Conservation (phyloP, 2,113 vertebrate species). For the Mobula birostris region DNA sequence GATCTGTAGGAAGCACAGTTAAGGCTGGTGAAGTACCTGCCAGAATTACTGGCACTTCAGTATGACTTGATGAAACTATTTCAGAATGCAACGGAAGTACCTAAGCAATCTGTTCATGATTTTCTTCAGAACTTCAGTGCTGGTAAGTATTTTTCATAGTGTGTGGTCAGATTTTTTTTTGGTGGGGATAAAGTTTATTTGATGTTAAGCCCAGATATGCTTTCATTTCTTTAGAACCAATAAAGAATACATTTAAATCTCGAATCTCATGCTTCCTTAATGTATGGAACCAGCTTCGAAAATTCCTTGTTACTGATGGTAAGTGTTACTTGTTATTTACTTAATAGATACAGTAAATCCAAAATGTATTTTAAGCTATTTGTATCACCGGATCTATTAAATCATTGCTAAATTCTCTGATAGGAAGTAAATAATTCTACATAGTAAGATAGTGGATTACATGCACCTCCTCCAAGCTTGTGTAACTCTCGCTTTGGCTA, state of each 20-base stretch:
- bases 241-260: slow-evolving; percentile 53
- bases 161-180: not conserved
- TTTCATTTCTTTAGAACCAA: slow-evolving; percentile 46
- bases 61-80: slow-evolving; percentile 74
- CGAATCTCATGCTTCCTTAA: slow-evolving; percentile 64
- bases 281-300: slow-evolving; percentile 81
- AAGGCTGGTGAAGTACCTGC: slow-evolving; percentile 74
- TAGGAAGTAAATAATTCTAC: not conserved
- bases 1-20: slow-evolving; percentile 71
- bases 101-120: slow-evolving; percentile 53
- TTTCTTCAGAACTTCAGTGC: slow-evolving; percentile 64
- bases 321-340: slow-evolving; percentile 41
- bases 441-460: not conserved
- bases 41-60: slow-evolving; percentile 80
- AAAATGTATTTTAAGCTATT: not conserved
- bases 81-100: slow-evolving; percentile 65
- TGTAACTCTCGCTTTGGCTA: too few species aligned
- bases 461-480: too few species aligned
- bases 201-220: not conserved
- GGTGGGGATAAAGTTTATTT: too few species aligned
- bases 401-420: not conserved
- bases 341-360: too few species aligned
- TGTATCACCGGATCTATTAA: not conserved
- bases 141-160: slow-evolving; percentile 55
- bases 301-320: slow-evolving; percentile 74